Evolutionary conservation across 2,888 invertebrate species (phyloP).

Genomic region (Nasonia oneida): DNA sequence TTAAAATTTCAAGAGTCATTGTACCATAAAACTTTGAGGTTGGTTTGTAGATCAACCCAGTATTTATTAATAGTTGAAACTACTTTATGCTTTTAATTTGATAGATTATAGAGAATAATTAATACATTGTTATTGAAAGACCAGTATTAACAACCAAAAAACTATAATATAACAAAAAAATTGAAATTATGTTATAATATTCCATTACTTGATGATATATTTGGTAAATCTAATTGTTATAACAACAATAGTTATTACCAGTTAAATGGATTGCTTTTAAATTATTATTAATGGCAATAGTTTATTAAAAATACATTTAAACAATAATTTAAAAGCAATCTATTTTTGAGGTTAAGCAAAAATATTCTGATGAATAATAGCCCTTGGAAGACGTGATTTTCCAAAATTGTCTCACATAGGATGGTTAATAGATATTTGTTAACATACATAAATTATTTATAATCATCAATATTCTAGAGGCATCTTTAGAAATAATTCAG

Average conservation of each 20-base stretch:
- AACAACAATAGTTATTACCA: not conserved
- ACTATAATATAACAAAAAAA: not conserved
- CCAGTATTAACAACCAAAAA: not conserved
- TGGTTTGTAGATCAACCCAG: not conserved
- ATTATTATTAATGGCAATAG: not conserved
- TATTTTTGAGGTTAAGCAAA: conserved; percentile 48
- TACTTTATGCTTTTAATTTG: not conserved
- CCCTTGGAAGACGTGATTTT: not conserved
- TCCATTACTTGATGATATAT: not conserved
- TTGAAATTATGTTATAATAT: not conserved
- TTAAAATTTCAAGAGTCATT: conserved; percentile 1
- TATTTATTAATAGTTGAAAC: not conserved
- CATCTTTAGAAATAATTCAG: not conserved
- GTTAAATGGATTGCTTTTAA: not conserved
- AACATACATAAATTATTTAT: not conserved
- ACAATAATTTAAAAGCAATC: not conserved
- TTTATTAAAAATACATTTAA: not conserved
- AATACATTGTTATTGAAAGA: not conserved
- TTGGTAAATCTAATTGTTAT: not conserved
- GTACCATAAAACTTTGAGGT: conserved; percentile 3
- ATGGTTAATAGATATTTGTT: not conserved
- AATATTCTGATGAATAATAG: not conserved
- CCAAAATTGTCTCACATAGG: not conserved
- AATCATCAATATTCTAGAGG: not conserved
- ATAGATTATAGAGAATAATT: not conserved